These are phyloP conservation scores for Nemurella pictetii DNA, from an alignment of 2,888 invertebrate species.

Conservation along the genomic window DNA sequence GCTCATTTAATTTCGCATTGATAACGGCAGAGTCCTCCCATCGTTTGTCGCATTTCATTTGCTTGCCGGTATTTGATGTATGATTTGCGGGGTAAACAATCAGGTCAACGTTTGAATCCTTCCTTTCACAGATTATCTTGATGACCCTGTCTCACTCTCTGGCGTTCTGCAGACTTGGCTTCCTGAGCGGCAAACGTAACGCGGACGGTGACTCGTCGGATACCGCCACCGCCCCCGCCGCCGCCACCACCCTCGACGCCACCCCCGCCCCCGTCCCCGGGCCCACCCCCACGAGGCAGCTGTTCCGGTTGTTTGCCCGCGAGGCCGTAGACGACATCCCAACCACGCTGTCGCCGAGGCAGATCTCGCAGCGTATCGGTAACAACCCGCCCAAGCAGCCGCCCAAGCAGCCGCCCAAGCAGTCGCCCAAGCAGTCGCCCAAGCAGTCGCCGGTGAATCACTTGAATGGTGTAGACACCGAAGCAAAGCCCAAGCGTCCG, in stretches of 20 bases:
- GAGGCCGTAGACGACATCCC: conserved; percentile 46
- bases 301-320: conserved; percentile 45
- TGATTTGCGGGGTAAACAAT: no score
- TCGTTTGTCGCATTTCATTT: no score
- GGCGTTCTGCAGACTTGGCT: conserved; percentile 54
- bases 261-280: conserved; percentile 15
- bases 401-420: conserved; percentile 44
- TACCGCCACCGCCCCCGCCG: conserved; percentile 40
- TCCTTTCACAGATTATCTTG: no score
- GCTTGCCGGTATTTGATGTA: no score
- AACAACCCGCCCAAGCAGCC: not conserved
- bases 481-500: not conserved
- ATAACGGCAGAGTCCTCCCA: no score
- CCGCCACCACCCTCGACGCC: conserved; percentile 39
- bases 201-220: conserved; percentile 45
- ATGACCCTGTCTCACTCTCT: no score
- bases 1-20: no score
- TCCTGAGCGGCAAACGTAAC: conserved; percentile 54
- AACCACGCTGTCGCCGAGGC: conserved; percentile 44
- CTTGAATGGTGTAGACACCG: not conserved
- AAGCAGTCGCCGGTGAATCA: no score
- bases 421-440: conserved; percentile 42
- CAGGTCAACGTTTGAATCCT: no score
- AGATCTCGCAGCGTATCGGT: no score
- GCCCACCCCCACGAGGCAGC: not conserved